These are phyloP conservation scores for Sebastes steindachneri DNA, from an alignment of 2,797 vertebrate genomes.

Conservation along the genomic window DNA sequence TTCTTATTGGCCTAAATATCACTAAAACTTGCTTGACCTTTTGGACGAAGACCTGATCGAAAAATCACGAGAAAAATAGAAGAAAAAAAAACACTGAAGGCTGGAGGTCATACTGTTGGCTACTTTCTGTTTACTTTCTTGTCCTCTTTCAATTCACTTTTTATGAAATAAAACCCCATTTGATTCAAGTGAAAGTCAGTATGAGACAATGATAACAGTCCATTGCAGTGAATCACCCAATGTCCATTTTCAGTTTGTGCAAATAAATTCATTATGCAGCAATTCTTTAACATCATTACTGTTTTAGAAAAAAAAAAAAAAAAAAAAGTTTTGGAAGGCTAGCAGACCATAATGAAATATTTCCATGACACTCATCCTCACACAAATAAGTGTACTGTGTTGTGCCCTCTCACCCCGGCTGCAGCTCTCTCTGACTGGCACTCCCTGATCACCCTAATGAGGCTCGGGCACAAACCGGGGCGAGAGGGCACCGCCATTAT, in stretches of 20 bases:
- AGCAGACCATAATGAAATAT: conserved; percentile 56
- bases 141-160: not conserved
- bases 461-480: conserved; percentile 77
- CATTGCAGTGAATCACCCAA: not conserved
- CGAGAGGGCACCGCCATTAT: conserved; percentile 82
- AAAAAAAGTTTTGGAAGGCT: conserved; percentile 9
- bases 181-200: not conserved
- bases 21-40: not conserved
- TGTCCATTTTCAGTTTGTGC: conserved; percentile 13
- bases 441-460: conserved; percentile 80
- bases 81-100: not conserved
- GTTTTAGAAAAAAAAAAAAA: not conserved
- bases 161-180: not conserved
- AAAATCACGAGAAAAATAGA: not conserved
- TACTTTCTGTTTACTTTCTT: not conserved
- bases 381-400: conserved; percentile 60
- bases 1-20: not conserved
- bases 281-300: conserved; percentile 30
- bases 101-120: not conserved
- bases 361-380: conserved; percentile 49
- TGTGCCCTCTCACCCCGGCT: conserved; percentile 58
- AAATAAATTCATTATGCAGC: conserved; percentile 20
- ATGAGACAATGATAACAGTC: not conserved
- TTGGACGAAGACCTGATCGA: not conserved
- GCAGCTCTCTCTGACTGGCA: conserved; percentile 65